Evolutionary conservation across 1,140 invertebrate genomes (phyloP).

Genomic region (Drosophila carrolli): DNA sequence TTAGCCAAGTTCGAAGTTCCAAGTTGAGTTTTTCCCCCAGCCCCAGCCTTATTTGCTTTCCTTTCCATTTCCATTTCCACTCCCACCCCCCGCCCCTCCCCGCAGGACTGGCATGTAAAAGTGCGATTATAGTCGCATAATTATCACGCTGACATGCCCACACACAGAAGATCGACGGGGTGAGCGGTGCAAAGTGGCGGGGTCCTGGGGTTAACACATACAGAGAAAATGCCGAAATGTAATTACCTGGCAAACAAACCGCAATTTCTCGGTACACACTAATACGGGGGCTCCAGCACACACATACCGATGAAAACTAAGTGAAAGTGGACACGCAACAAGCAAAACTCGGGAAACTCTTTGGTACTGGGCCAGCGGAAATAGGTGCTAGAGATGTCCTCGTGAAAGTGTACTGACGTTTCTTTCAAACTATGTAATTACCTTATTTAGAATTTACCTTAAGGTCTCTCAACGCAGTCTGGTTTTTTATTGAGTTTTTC

Average conservation of each 20-base stretch:
- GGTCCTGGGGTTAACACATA: constrained; percentile 23
- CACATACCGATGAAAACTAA: constrained; percentile 44
- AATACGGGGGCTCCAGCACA: constrained; percentile 32
- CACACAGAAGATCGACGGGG: constrained; percentile 41
- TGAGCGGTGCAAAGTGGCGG: background rate
- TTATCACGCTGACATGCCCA: constrained; percentile 81
- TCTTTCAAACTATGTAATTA: background rate
- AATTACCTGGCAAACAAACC: constrained; percentile 82
- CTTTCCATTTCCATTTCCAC: constrained; percentile 4
- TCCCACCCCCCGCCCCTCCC: background rate
- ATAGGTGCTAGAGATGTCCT: constrained; percentile 10
- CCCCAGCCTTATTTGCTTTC: constrained; percentile 1
- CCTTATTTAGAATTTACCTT: no score
- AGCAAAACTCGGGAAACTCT: constrained; percentile 64
- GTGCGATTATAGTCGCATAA: constrained; percentile 83
- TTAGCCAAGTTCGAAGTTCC: constrained; percentile 59
- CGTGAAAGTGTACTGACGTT: no score
- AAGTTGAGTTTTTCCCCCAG: constrained; percentile 20
- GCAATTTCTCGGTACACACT: constrained; percentile 78
- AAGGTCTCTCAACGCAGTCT: no score
- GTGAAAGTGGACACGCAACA: constrained; percentile 83
- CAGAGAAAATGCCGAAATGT: constrained; percentile 79
- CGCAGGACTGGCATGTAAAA: constrained; percentile 71
- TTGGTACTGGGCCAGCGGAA: constrained; percentile 22
- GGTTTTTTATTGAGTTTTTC: no score